Percentiles rank a stretch among this genome's conserved stretches.
Evolutionary conservation across 2,888 invertebrate genomes (phyloP).

Genomic region (Alitta virens): DNA sequence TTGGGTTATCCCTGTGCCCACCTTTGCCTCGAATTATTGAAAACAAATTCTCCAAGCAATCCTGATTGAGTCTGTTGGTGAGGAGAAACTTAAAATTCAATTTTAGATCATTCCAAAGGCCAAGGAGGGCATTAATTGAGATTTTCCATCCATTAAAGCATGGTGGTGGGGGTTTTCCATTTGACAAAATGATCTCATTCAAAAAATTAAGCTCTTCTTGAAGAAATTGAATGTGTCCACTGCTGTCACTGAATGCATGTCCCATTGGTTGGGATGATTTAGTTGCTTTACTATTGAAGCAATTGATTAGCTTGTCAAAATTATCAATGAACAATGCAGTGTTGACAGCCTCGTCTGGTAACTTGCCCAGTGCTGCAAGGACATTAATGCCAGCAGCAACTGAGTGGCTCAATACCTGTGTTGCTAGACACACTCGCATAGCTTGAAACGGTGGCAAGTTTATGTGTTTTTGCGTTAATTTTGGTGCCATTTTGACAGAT

Average conservation of each 20-base stretch:
- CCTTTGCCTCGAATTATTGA: background rate
- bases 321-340: slow-evolving; percentile 16
- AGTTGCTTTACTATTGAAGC: slow-evolving; percentile 1
- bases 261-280: too few species aligned
- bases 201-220: too few species aligned
- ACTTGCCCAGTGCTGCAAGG: background rate
- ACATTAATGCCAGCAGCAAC: slow-evolving; percentile 13
- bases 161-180: background rate
- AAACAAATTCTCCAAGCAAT: background rate
- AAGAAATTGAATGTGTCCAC: too few species aligned
- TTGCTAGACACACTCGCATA: slow-evolving; percentile 6
- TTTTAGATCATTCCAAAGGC: background rate
- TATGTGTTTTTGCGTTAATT: background rate
- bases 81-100: background rate
- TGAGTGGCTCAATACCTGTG: slow-evolving; percentile 18
- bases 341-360: slow-evolving; percentile 3
- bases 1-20: background rate
- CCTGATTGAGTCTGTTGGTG: background rate
- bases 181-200: too few species aligned
- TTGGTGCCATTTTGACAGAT: slow-evolving; percentile 7
- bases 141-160: background rate
- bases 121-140: background rate
- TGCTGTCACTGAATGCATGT: too few species aligned
- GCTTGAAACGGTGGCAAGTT: background rate
- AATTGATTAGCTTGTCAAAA: slow-evolving; percentile 14